Conservation (phyloP, 2,888 invertebrate species). For the Lasioglossum lativentre region DNA sequence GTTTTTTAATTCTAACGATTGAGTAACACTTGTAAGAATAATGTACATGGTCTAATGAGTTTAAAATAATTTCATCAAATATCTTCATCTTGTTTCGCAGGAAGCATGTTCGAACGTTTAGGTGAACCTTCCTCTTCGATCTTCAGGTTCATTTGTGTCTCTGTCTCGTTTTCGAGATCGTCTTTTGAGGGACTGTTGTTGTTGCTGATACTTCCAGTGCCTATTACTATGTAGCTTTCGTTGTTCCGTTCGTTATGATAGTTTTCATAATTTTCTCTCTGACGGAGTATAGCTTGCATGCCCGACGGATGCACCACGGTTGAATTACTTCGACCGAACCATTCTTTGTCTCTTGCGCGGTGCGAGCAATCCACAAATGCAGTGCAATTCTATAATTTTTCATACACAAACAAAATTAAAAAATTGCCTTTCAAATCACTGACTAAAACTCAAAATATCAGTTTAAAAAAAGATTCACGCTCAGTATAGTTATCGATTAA, state of each 20-base stretch:
- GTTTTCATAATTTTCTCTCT: constrained; percentile 32
- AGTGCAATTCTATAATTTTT: constrained; percentile 71
- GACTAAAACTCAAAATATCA: neutral
- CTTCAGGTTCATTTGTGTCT: constrained; percentile 18
- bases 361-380: constrained; percentile 75
- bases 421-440: no score
- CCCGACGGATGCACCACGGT: constrained; percentile 39
- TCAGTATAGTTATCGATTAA: neutral
- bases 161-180: constrained; percentile 1
- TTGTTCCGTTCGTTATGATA: constrained; percentile 32
- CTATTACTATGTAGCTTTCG: constrained; percentile 48
- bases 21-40: neutral
- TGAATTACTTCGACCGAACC: constrained; percentile 59
- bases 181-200: neutral
- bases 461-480: neutral
- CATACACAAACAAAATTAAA: neutral
- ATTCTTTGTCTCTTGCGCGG: constrained; percentile 70
- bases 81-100: constrained; percentile 8
- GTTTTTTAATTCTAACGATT: neutral
- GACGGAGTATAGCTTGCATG: constrained; percentile 41
- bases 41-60: neutral
- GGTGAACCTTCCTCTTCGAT: constrained; percentile 3
- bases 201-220: neutral
- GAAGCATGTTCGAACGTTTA: constrained; percentile 11
- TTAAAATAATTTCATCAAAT: constrained; percentile 8